Percentiles rank a stretch among this genome's conserved stretches.
phyloP scores from a whole-genome alignment of 2,797 vertebrate genomes.

The Brachymystax lenok region DNA sequence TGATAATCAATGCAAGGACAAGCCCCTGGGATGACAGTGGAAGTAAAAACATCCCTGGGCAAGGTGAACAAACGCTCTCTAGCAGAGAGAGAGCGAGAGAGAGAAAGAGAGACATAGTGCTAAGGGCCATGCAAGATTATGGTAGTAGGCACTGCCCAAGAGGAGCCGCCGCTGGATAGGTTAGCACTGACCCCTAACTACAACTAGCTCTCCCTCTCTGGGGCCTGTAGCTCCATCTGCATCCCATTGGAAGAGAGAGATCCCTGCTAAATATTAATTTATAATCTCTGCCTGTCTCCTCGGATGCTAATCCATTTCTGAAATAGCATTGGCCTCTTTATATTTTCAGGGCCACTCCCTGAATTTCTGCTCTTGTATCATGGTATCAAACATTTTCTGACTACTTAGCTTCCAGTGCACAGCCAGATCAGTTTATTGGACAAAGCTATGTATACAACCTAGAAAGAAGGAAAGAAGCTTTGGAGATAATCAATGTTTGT shows the following conservation, averaged over 20 bases:
- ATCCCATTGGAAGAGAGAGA: constrained; percentile 49
- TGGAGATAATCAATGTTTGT: background rate
- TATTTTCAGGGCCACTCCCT: constrained; percentile 39
- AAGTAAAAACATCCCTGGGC: constrained; percentile 61
- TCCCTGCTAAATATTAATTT: constrained; percentile 71
- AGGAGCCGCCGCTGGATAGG: background rate
- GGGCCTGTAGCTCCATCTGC: constrained; percentile 49
- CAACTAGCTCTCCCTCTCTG: constrained; percentile 17
- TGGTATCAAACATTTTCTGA: constrained; percentile 15
- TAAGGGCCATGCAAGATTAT: background rate
- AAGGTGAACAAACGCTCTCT: constrained; percentile 58
- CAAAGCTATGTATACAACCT: constrained; percentile 6
- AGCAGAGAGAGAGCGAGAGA: constrained; percentile 14
- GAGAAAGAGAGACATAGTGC: constrained; percentile 7
- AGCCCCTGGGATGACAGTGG: constrained; percentile 35
- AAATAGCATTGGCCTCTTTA: constrained; percentile 69
- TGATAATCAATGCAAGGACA: constrained; percentile 69
- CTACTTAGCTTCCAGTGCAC: constrained; percentile 25
- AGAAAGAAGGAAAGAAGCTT: background rate
- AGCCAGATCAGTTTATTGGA: constrained; percentile 31
- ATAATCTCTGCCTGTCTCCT: constrained; percentile 63
- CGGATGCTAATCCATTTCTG: constrained; percentile 75
- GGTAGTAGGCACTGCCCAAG: no score
- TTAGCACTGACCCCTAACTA: background rate
- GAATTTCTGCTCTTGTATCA: constrained; percentile 19